Conservation (phyloP, 2,797 vertebrate species). For the Crossoptilon crossoptilon region DNA sequence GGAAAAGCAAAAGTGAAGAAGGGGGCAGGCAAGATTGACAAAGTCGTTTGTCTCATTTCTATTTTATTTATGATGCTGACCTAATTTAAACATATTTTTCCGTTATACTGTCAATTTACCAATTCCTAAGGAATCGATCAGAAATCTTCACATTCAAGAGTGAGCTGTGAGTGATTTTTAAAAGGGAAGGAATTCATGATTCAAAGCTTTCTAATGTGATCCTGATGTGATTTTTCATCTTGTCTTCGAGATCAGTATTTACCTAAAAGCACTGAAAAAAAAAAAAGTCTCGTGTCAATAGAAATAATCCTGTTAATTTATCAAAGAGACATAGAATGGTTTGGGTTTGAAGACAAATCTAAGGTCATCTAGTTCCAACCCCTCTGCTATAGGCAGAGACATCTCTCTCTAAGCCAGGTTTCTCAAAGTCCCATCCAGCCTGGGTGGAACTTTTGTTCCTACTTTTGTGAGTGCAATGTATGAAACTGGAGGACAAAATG, state of each 20-base stretch:
- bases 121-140: background rate
- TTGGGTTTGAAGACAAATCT: too few relatives aligned
- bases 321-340: too few relatives aligned
- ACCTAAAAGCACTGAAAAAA: background rate
- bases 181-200: background rate
- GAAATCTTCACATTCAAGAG: background rate
- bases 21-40: fast-evolving
- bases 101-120: background rate
- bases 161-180: background rate
- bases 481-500: background rate
- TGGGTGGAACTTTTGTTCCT: background rate
- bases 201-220: background rate
- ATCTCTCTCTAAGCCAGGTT: too few relatives aligned
- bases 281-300: background rate
- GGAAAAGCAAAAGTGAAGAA: background rate
- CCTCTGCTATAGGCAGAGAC: too few relatives aligned
- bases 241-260: background rate
- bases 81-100: background rate
- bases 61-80: background rate
- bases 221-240: background rate
- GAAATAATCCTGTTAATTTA: background rate
- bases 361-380: too few relatives aligned
- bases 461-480: background rate
- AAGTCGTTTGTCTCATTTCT: background rate
- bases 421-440: too few relatives aligned